Conservation (phyloP, 2,888 invertebrate genomes). For the Lepidocyrtinus sp. region DNA sequence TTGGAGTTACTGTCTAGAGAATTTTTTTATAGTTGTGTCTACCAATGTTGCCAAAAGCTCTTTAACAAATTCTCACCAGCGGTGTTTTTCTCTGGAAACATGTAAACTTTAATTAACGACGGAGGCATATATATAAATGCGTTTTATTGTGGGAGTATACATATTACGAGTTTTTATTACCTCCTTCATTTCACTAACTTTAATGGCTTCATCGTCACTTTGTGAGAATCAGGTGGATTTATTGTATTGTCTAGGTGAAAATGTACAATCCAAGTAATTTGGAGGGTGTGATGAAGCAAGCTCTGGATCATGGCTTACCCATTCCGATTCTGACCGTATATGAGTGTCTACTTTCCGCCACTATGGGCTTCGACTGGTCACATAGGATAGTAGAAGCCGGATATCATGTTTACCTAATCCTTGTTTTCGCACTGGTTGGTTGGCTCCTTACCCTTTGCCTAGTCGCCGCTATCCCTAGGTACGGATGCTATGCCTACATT, state of each 20-base stretch:
- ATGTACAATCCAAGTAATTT: constrained; percentile 64
- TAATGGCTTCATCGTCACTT: neutral
- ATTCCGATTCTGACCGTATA: constrained; percentile 66
- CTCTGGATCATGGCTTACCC: constrained; percentile 65
- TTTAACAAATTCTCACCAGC: neutral
- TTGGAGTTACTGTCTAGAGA: constrained; percentile 5
- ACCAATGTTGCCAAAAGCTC: neutral
- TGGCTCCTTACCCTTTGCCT: constrained; percentile 62
- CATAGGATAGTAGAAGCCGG: constrained; percentile 67
- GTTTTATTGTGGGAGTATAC: too few relatives aligned
- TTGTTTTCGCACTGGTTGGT: constrained; percentile 62
- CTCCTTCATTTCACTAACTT: neutral
- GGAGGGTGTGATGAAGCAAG: constrained; percentile 57
- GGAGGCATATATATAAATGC: neutral
- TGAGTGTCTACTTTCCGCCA: constrained; percentile 65
- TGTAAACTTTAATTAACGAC: neutral
- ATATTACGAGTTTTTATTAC: too few relatives aligned
- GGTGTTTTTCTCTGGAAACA: too few relatives aligned
- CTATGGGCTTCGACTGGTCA: constrained; percentile 67
- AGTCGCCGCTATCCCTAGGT: constrained; percentile 68
- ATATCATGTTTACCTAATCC: constrained; percentile 65
- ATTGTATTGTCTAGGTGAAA: constrained; percentile 54
- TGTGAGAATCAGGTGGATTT: too few relatives aligned
- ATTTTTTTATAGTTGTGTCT: neutral
- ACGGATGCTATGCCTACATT: constrained; percentile 66